These are phyloP conservation scores for Parus major DNA, from an alignment of 2,113 vertebrate genomes.

Conservation along the genomic window DNA sequence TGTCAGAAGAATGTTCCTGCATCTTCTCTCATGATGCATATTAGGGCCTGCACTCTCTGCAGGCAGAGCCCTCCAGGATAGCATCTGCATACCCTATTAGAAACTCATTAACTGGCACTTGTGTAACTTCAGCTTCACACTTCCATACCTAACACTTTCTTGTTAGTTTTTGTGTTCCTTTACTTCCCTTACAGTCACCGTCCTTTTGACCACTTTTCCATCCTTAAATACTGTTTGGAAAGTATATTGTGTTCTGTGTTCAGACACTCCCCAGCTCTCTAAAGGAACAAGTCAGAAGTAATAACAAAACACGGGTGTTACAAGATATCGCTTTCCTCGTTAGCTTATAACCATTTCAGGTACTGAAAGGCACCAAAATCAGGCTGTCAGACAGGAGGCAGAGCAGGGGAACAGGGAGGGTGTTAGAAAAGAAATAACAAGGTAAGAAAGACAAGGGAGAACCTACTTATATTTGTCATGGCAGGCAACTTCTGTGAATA, in stretches of 20 bases:
- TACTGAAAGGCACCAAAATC: not conserved
- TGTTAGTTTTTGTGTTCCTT: not conserved
- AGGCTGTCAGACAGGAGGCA: not conserved
- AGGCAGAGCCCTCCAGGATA: not conserved
- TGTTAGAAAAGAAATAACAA: not conserved
- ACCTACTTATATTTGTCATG: not conserved
- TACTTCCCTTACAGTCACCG: not conserved
- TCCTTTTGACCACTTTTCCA: not conserved
- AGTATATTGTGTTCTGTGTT: not conserved
- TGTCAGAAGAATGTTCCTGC: not conserved
- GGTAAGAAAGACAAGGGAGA: not conserved
- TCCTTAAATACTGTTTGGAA: not conserved
- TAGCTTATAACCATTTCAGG: not conserved
- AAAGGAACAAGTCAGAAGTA: not conserved
- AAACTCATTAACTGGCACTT: conserved; percentile 11
- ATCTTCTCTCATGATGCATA: not conserved
- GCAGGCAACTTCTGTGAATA: not conserved
- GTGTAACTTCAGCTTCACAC: not conserved
- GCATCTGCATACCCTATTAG: not conserved
- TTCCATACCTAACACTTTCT: not conserved
- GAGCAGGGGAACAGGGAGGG: not conserved
- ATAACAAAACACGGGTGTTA: not conserved
- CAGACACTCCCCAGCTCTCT: not conserved
- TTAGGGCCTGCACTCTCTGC: not conserved
- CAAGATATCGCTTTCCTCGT: not conserved